Conservation (phyloP, 2,888 invertebrate species). For the Allolobophora icterica region DNA sequence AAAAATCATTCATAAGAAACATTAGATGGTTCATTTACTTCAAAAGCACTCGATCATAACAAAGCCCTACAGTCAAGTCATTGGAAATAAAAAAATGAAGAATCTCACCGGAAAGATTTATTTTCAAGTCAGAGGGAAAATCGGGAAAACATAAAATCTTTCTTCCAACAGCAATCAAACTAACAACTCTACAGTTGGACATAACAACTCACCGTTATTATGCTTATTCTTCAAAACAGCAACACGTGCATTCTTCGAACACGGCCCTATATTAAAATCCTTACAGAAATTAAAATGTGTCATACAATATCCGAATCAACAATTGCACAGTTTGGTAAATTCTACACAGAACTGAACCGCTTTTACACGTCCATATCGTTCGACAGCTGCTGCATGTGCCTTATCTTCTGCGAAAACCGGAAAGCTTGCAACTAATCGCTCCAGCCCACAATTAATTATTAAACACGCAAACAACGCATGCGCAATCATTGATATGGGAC, state of each 20-base stretch:
- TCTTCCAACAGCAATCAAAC: neutral
- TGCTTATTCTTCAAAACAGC: neutral
- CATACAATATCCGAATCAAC: neutral
- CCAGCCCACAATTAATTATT: slow-evolving; percentile 17
- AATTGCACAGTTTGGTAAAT: neutral
- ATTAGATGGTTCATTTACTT: neutral
- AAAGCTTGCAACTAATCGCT: slow-evolving; percentile 17
- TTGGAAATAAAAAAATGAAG: neutral
- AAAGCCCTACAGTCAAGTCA: neutral
- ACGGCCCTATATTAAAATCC: neutral
- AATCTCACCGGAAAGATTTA: neutral
- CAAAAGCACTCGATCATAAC: neutral
- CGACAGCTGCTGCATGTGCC: neutral
- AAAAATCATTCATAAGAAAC: neutral
- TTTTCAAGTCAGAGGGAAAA: neutral
- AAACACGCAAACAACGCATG: slow-evolving; percentile 17
- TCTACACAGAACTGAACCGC: neutral
- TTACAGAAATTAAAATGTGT: neutral
- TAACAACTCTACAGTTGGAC: too few relatives aligned
- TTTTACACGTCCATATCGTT: neutral
- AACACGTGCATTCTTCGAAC: neutral
- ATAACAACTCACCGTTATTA: neutral
- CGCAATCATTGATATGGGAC: neutral
- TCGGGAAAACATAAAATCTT: neutral
- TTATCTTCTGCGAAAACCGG: neutral